Evolutionary conservation across 2,113 vertebrate species (phyloP), one percentile per base, ranked within the genome.

Genomic region (Setophaga kirtlandii): DNA sequence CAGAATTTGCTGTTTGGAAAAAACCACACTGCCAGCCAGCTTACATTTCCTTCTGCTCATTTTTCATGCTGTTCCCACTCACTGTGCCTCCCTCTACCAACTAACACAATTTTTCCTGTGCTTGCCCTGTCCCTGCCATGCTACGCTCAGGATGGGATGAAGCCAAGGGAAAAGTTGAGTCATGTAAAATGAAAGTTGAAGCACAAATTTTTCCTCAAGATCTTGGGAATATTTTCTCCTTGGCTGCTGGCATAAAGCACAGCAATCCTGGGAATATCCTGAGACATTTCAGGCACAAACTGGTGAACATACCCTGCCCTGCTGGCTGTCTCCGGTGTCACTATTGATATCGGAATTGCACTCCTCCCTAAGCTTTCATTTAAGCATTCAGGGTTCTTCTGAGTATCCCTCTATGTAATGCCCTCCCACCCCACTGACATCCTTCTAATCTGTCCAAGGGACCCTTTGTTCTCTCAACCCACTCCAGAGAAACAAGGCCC

Each of bases 71-170:
- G 11, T 86, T 69, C 63, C 39, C 77, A 12, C 60, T 59, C 0
- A 0, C 28, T 0, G 0, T 63, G 22, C 33, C 39, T 83, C 73
- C 53, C 67, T 35, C 62, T 17, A 63, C 42, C 55, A 87, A 49
- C 35, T 11, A 65, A 42, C 18, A 60, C 41, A 33, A 17, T 9
- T 68, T 77, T 21, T 71, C 53, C 68, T 15, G 30, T 47, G 52
- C 33, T 63, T 69, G 52, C 33, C 42, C 37, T 15, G 8, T 42
- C 33, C 47, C 68, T 58, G 47, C 56, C 4, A 0, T 8, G 15
- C 31, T 12, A 7, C 10, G 5, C 11, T 33, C 6, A 0, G 33
- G 30, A 58, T 0, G 2, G 20, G 17, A 63, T 11, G 20, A 52
- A 55, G 23, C 0, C 0, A 47, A 52, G 35, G 47, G 20, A 55